Conservation (phyloP, 2,797 vertebrate genomes). For the Champsocephalus esox region DNA sequence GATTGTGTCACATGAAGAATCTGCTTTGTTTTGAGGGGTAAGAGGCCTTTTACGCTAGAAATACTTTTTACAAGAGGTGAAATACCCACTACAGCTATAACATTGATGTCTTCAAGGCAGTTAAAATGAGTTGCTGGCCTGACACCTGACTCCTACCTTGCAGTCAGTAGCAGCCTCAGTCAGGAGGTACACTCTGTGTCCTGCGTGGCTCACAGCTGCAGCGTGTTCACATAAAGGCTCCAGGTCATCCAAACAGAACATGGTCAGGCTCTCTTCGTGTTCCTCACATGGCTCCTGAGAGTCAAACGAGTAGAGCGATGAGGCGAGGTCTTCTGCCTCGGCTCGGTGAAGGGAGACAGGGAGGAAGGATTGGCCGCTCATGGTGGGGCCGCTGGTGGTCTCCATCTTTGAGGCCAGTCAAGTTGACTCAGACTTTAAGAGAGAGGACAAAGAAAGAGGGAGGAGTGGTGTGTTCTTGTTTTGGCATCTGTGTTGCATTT, state of each 20-base stretch:
- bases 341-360: neutral
- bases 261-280: slow-evolving; percentile 31
- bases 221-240: slow-evolving; percentile 62
- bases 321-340: slow-evolving; percentile 11
- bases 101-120: neutral
- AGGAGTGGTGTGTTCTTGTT: slow-evolving; percentile 9
- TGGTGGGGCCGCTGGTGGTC: neutral
- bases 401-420: slow-evolving; percentile 23
- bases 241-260: slow-evolving; percentile 70
- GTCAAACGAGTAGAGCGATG: neutral
- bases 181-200: slow-evolving; percentile 54
- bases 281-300: slow-evolving; percentile 32
- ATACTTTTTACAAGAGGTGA: too few species aligned
- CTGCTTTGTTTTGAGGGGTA: neutral
- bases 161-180: slow-evolving; percentile 53
- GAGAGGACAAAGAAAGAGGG: slow-evolving; percentile 2
- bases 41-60: neutral
- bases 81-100: neutral
- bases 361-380: slow-evolving; percentile 23
- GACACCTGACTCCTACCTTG: slow-evolving; percentile 46
- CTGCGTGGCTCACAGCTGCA: slow-evolving; percentile 49
- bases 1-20: neutral
- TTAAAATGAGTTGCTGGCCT: neutral
- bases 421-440: slow-evolving; percentile 6
- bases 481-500: slow-evolving; percentile 6